Evolutionary conservation across 2,888 invertebrate species (phyloP).

Genomic region (Nemotelus nigrinus): DNA sequence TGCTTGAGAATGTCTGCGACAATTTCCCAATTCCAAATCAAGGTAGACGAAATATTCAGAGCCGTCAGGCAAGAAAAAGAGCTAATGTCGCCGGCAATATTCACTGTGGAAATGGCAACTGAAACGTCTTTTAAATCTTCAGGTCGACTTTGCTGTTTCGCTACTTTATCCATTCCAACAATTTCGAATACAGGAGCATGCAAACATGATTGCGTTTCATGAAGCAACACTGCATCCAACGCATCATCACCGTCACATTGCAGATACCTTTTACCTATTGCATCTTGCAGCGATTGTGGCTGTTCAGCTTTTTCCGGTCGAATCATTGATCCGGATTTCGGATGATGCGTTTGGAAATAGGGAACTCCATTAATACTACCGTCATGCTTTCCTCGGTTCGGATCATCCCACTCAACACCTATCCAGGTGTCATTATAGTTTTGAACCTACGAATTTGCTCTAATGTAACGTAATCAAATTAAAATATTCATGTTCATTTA

Average conservation of each 20-base stretch:
- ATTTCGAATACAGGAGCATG: constrained; percentile 86
- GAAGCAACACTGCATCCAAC: constrained; percentile 71
- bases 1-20: constrained; percentile 62
- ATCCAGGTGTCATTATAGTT: constrained; percentile 83
- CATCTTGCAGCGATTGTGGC: constrained; percentile 77
- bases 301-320: constrained; percentile 81
- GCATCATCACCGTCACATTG: constrained; percentile 64
- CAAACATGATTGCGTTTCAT: constrained; percentile 75
- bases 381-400: constrained; percentile 89
- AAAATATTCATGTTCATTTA: constrained; percentile 53
- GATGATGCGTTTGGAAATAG: constrained; percentile 82
- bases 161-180: constrained; percentile 90
- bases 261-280: constrained; percentile 76
- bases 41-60: constrained; percentile 61
- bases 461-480: background rate
- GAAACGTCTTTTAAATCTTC: constrained; percentile 61
- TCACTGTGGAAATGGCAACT: constrained; percentile 66
- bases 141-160: constrained; percentile 68
- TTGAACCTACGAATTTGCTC: constrained; percentile 65
- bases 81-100: constrained; percentile 73
- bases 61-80: constrained; percentile 60
- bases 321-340: constrained; percentile 90
- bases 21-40: constrained; percentile 64
- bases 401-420: constrained; percentile 97
- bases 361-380: constrained; percentile 82